Base-by-base conservation (phyloP, 2,888 invertebrate species). In the Eilema griseolum region DNA sequence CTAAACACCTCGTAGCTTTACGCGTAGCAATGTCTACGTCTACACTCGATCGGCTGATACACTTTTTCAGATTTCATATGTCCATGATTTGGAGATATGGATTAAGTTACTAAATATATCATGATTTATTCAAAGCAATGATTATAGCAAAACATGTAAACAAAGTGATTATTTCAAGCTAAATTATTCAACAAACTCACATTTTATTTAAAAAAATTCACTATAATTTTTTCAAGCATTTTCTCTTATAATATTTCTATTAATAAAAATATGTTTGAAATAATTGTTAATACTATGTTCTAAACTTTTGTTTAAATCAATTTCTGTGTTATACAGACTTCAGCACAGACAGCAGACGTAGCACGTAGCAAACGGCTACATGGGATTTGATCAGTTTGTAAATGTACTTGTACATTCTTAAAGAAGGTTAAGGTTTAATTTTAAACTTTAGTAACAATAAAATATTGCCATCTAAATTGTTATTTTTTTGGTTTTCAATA, bases 321-420 rank as follows among this genome's bases (percentile, higher is more conserved):
- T 11, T 31, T n/a, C 61, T 8, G 10, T 20, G 10, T 14, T 59
- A 14, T 14, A 2, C 16, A 14, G 12, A 20, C 33, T 59, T 28
- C 59, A n/a, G n/a, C n/a, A n/a, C n/a, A n/a, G n/a, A n/a, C n/a
- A n/a, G n/a, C n/a, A n/a, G n/a, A 66, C 76, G 79, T 83, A 81
- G 79, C 77, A 64, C 86, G 85, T 87, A 87, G 88, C 86, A 76
- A 41, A 59, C 41, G 11, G 80, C 86, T 86, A 86, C 86, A 79
- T 56, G 41, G 46, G 11, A 37, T 57, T 28, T 56, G 56, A 5
- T 59, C 26, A 67, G 67, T 68, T 68, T 33, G 66, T 64, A 24
- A 46, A 23, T 63, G 26, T 20, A 46, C 28, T 60, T 52, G 62
- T 61, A 68, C 23, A 71, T 11, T 63, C 46, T 33, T 66, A 59